Base-by-base conservation (phyloP, 2,113 vertebrate species). In the human region DNA sequence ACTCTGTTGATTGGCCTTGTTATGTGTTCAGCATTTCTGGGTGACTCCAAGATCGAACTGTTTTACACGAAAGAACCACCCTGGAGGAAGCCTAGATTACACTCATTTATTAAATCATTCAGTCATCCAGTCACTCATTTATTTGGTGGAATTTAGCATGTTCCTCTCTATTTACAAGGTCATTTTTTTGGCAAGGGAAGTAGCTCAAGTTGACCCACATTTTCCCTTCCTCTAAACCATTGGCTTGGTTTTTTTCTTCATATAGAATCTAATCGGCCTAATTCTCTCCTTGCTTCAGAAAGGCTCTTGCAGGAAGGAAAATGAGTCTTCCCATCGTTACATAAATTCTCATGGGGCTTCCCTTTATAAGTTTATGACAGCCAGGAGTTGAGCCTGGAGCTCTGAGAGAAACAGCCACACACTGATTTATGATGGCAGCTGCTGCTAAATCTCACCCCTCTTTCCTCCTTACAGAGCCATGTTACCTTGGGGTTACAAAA, bases 401-500 rank as follows among this genome's bases (percentile, higher is more conserved):
- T 90, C 90, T 0, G 50, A 90, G 90, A 90, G 84, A 92, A 96
- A 81, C 95, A 93, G 93, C 80, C 57, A 0, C 70, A 55, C 66
- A 5, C 93, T 98, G 96, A 98, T 98, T 98, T 97, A 97, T 94
- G 97, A 92, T 96, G 97, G 97, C 98, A 98, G 96, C 94, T 57
- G 81, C 88, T 96, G 95, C 95, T 97, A 96, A 97, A 94, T 95
- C 90, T 97, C 96, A 81, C 87, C 92, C 82, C 88, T 89, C 86
- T 95, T 93, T 92, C 96, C 93, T 95, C 93, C 89, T 81, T 84
- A 61, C 81, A 68, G 94, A 96, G 57, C 90, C 72, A 12, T 94
- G 97, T 97, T 97, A 98, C 98, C 97, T 98, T 96, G 95, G 95
- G 98, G 97, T 97, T 96, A 98, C 98, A 97, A 93, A 97, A 94